Percentiles rank a stretch among this genome's conserved stretches.
Evolutionary conservation across 2,797 vertebrate species (phyloP).

Genomic region (Acipenser oxyrinchus): DNA sequence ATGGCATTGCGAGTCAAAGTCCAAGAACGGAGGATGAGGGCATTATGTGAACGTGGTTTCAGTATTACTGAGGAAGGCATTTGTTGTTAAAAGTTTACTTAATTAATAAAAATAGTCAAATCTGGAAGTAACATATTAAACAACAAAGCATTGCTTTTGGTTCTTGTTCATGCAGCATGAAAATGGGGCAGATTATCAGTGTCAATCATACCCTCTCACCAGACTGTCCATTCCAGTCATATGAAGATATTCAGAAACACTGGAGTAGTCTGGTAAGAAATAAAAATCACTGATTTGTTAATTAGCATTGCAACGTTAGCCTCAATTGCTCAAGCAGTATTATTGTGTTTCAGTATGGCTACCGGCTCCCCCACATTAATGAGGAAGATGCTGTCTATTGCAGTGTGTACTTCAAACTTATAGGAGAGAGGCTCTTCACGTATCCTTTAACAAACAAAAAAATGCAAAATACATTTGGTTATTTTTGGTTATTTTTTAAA

Average conservation of each 20-base stretch:
- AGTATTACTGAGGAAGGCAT: too few relatives aligned
- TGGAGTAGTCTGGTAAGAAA: conserved; percentile 71
- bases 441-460: conserved; percentile 57
- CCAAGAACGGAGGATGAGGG: too few relatives aligned
- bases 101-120: too few relatives aligned
- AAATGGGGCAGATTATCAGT: conserved; percentile 76
- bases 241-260: conserved; percentile 68
- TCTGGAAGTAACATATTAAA: too few relatives aligned
- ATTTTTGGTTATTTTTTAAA: too few relatives aligned
- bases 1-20: too few relatives aligned
- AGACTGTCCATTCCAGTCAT: conserved; percentile 72
- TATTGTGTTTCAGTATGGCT: conserved; percentile 69
- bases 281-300: background rate
- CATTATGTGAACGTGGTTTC: too few relatives aligned
- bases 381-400: conserved; percentile 61
- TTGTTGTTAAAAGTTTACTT: too few relatives aligned
- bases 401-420: conserved; percentile 73
- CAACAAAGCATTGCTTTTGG: conserved; percentile 8
- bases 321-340: conserved; percentile 11
- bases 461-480: too few relatives aligned
- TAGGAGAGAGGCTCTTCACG: conserved; percentile 71
- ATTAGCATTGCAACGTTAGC: too few relatives aligned
- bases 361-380: conserved; percentile 63
- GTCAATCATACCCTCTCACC: conserved; percentile 62
- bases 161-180: conserved; percentile 65